These are phyloP conservation scores for Leucopternis melanops DNA, from an alignment of 2,113 vertebrate genomes.

Conservation along the genomic window DNA sequence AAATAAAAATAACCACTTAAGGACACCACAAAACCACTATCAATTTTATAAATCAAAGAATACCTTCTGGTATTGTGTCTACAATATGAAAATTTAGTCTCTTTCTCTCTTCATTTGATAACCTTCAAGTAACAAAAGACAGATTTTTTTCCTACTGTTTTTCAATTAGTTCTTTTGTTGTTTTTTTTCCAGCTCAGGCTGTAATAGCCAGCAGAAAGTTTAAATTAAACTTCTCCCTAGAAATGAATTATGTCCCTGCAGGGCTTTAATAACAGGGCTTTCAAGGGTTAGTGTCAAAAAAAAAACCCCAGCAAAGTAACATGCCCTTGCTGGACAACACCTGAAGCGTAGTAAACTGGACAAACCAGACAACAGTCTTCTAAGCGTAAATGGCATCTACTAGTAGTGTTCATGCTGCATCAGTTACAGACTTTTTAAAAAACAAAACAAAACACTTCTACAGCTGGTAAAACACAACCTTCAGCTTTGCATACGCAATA, in stretches of 20 bases:
- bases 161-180: background rate
- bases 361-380: background rate
- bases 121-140: background rate
- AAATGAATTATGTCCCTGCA: background rate
- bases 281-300: background rate
- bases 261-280: background rate
- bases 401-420: accelerated
- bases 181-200: background rate
- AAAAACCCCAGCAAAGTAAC: background rate
- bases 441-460: too few species aligned
- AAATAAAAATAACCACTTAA: background rate
- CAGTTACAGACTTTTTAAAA: too few species aligned
- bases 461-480: background rate
- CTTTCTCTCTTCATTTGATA: background rate
- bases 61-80: background rate
- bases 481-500: accelerated
- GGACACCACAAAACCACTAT: background rate
- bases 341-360: background rate
- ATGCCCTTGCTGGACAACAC: too few species aligned
- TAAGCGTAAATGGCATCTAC: background rate
- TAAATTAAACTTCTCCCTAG: background rate
- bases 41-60: background rate
- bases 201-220: background rate
- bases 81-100: background rate
- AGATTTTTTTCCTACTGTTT: background rate